These are phyloP conservation scores for Drosophila dives DNA, from an alignment of 2,888 invertebrate species.

Conservation along the genomic window DNA sequence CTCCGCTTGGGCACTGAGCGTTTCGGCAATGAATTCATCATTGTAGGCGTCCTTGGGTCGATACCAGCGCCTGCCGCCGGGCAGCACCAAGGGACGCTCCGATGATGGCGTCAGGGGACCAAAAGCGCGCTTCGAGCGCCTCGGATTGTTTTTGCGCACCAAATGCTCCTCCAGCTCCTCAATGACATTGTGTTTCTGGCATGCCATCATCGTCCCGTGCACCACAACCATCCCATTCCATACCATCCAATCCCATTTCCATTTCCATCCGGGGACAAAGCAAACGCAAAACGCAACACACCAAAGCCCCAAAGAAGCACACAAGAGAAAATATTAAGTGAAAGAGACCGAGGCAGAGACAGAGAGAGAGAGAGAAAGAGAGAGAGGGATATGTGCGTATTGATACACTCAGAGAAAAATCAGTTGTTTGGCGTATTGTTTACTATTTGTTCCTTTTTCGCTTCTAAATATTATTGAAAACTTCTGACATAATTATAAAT, in stretches of 20 bases:
- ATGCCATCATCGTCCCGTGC: slow-evolving; percentile 49
- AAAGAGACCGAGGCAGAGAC: slow-evolving; percentile 8
- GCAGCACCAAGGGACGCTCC: slow-evolving; percentile 90
- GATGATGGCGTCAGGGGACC: slow-evolving; percentile 88
- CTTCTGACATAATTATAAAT: background rate
- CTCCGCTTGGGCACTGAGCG: slow-evolving; percentile 93
- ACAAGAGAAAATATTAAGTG: slow-evolving; percentile 26
- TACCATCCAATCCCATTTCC: slow-evolving; percentile 4
- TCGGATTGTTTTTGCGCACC: slow-evolving; percentile 86
- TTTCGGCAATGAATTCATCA: slow-evolving; percentile 94
- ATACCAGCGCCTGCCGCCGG: slow-evolving; percentile 92
- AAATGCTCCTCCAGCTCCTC: slow-evolving; percentile 85
- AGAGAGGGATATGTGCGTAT: background rate
- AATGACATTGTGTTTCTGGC: slow-evolving; percentile 84
- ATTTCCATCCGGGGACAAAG: slow-evolving; percentile 14
- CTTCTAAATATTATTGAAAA: background rate
- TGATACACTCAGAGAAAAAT: slow-evolving; percentile 4
- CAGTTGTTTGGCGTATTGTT: background rate
- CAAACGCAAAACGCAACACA: slow-evolving; percentile 14
- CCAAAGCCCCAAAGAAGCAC: slow-evolving; percentile 15
- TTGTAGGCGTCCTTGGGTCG: slow-evolving; percentile 95
- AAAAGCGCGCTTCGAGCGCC: slow-evolving; percentile 86
- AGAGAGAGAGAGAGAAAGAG: slow-evolving; percentile 5
- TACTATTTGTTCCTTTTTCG: background rate
- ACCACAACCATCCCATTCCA: slow-evolving; percentile 7